phyloP scores from a whole-genome alignment of 2,888 invertebrate genomes.

The Meganola albula region DNA sequence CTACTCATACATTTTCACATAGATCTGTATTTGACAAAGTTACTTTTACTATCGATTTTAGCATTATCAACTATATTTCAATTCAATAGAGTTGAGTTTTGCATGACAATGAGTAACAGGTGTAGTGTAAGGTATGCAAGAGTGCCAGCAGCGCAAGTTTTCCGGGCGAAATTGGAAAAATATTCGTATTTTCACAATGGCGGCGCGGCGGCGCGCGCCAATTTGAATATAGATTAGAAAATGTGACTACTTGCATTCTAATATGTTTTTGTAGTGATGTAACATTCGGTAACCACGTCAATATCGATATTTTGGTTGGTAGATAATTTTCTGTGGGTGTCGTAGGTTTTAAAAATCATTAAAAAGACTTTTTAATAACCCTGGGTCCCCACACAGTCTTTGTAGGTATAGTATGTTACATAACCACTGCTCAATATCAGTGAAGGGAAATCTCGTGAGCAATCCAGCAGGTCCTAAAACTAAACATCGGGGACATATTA shows the following conservation, averaged over 20 bases:
- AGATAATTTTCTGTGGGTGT: too few species aligned
- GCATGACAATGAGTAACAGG: not conserved
- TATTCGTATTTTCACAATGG: conserved; percentile 68
- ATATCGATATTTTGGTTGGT: too few species aligned
- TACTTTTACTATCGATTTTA: conserved; percentile 10
- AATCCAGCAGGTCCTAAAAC: too few species aligned
- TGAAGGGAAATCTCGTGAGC: too few species aligned
- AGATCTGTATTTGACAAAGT: conserved; percentile 33
- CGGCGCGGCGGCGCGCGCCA: conserved; percentile 55
- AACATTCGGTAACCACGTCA: too few species aligned
- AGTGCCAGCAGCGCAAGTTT: conserved; percentile 50
- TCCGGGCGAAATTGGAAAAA: conserved; percentile 73
- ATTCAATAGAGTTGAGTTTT: conserved; percentile 20
- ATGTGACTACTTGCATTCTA: conserved; percentile 69
- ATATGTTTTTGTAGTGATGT: conserved; percentile 57
- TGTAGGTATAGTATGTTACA: too few species aligned
- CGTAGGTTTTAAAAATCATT: too few species aligned
- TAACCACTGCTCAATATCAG: too few species aligned
- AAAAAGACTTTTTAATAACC: too few species aligned
- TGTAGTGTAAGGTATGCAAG: conserved; percentile 37
- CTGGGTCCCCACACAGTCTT: too few species aligned
- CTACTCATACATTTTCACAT: conserved; percentile 43
- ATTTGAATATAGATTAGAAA: conserved; percentile 77
- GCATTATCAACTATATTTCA: conserved; percentile 7
- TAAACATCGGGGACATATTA: too few species aligned